phyloP scores from a whole-genome alignment of 2,888 invertebrate genomes.

The Chorisops tibialis region DNA sequence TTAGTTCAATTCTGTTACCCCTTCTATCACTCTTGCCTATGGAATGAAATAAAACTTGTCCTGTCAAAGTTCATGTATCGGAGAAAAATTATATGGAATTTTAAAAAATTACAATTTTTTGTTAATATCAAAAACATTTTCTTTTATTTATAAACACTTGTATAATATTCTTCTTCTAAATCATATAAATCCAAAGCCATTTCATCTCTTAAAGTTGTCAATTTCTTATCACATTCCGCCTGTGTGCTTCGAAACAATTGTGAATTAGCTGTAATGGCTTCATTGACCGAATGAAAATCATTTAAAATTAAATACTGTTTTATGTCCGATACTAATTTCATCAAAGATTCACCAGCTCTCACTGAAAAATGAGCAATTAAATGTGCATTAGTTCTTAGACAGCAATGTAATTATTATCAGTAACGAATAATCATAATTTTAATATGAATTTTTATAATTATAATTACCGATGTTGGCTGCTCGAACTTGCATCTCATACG shows the following conservation, averaged over 20 bases:
- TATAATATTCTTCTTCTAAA: conserved; percentile 52
- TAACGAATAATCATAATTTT: neutral
- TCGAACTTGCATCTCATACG: conserved; percentile 95
- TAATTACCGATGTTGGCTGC: conserved; percentile 81
- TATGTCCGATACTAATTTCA: conserved; percentile 96
- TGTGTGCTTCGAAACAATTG: conserved; percentile 86
- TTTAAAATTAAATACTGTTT: conserved; percentile 97
- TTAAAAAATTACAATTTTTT: too few species aligned
- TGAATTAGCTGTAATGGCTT: conserved; percentile 92
- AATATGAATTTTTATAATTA: neutral
- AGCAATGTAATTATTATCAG: neutral
- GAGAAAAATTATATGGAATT: too few species aligned
- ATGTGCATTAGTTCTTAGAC: too few species aligned
- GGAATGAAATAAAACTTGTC: too few species aligned
- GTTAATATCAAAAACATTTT: too few species aligned
- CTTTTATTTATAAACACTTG: conserved; percentile 50
- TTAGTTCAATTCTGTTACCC: too few species aligned
- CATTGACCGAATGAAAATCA: conserved; percentile 97
- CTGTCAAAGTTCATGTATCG: too few species aligned
- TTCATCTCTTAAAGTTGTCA: conserved; percentile 88
- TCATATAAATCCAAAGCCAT: conserved; percentile 79
- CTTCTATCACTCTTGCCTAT: too few species aligned
- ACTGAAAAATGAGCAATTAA: conserved; percentile 62
- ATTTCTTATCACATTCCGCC: conserved; percentile 87
- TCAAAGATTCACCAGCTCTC: conserved; percentile 91